Evolutionary conservation across 2,797 vertebrate genomes (phyloP).

Genomic region (Sciurus vulgaris): DNA sequence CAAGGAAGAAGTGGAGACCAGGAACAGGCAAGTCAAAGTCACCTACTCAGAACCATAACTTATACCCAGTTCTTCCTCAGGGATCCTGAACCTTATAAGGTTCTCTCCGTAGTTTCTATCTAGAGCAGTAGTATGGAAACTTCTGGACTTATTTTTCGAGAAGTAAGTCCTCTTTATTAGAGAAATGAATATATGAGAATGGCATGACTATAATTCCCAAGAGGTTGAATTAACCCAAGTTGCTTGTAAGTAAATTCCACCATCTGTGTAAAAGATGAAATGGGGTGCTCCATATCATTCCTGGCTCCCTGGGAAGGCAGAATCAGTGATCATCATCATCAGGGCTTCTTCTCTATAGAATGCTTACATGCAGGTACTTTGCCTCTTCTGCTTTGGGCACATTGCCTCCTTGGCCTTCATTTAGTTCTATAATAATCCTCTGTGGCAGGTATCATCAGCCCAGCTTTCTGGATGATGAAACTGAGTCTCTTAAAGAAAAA

Average conservation of each 20-base stretch:
- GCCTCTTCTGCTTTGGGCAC: not conserved
- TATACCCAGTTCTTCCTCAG: too few species aligned
- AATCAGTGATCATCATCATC: not conserved
- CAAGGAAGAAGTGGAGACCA: not conserved
- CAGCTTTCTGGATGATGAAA: not conserved
- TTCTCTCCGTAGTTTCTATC: not conserved
- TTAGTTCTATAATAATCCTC: not conserved
- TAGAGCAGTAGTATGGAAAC: not conserved
- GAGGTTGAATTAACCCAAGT: not conserved
- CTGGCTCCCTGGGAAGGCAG: not conserved
- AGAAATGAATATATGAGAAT: not conserved
- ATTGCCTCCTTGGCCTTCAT: not conserved
- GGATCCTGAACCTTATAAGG: not conserved
- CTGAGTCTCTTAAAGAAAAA: not conserved
- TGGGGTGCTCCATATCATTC: fast-evolving
- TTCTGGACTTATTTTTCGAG: slow-evolving; percentile 15
- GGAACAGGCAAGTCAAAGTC: not conserved
- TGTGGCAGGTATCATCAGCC: not conserved
- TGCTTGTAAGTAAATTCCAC: not conserved
- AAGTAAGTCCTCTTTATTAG: not conserved
- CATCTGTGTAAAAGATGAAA: not conserved
- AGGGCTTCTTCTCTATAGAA: not conserved
- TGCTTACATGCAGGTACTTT: not conserved
- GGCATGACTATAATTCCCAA: not conserved
- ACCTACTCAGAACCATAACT: not conserved